phyloP scores from a whole-genome alignment of 2,113 vertebrate genomes.

The Aegotheles bennettii region DNA sequence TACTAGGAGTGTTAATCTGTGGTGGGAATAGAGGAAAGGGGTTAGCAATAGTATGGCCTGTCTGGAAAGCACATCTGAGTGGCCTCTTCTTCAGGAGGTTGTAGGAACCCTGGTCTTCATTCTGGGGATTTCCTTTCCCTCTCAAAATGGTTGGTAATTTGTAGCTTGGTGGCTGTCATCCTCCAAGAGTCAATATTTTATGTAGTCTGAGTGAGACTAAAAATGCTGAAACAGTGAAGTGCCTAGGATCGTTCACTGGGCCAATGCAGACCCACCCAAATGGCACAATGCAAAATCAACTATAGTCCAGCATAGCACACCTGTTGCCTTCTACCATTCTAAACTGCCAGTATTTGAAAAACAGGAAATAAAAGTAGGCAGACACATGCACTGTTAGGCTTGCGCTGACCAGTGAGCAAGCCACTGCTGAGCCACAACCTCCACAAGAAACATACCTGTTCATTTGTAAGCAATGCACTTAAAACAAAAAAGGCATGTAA shows the following conservation, averaged over 20 bases:
- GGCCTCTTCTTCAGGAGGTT: background rate
- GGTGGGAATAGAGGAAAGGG: background rate
- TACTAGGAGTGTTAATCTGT: background rate
- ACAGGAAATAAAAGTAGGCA: background rate
- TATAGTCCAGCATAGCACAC: background rate
- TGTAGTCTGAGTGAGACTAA: accelerated
- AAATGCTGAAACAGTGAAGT: background rate
- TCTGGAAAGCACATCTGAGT: background rate
- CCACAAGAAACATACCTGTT: background rate
- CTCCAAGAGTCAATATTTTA: background rate
- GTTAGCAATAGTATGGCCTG: background rate
- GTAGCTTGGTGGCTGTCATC: background rate
- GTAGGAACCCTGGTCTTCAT: background rate
- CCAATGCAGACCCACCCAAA: background rate
- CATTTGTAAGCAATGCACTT: background rate
- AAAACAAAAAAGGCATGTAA: background rate
- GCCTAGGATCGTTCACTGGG: background rate
- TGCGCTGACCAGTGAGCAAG: background rate
- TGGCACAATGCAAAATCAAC: background rate
- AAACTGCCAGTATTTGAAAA: background rate
- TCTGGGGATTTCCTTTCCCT: background rate
- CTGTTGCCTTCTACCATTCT: background rate
- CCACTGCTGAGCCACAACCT: background rate
- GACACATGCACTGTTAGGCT: background rate
- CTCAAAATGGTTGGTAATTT: background rate